Evolutionary conservation across 2,113 vertebrate species (phyloP), one percentile per base, ranked within the genome.

Genomic region (Pseudopodoces humilis): DNA sequence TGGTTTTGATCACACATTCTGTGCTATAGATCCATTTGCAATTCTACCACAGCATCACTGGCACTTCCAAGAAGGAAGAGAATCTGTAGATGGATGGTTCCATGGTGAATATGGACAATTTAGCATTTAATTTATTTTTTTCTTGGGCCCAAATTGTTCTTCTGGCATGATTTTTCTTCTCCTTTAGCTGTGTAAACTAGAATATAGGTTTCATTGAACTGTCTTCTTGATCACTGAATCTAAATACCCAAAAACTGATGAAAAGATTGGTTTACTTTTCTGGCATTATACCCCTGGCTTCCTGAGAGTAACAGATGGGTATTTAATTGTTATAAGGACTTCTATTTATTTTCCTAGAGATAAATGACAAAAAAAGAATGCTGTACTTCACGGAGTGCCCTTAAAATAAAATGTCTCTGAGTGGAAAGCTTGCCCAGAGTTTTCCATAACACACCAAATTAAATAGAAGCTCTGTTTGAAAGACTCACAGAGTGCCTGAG

Each of bases 391-490:
- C 58, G 62, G 58, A 71, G 28, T 17, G 14, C 46, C 43, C 81
- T 84, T 79, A 58, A 91, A 95, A 92, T 62, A 74, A 15, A 91
- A 72, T 8, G 55, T 33, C 76, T 72, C 46, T 13, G 70, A 79
- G 71, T 62, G 62, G 78, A 95, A 89, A 89, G 65, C 58, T 79
- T 43, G 46, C 62, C 69, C 64, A 75, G 83, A 88, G 59, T 82
- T 96, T 92, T 95, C 84, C 63, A 35, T 82, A 89, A 62, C 86
- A 75, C 69, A 91, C 62, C n/a, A 65, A 79, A 91, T 85, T 71
- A 93, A 90, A 81, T 75, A 86, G 2, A 1, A 85, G 46, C 77
- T 91, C 77, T 82, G 28, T 82, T 69, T 95, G 78, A 84, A 78
- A 79, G 83, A 3, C 82, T 80, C 49, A 5, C 6, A n/a, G 72